Evolutionary conservation across 2,113 vertebrate genomes (phyloP).

Genomic region (Aix galericulata): DNA sequence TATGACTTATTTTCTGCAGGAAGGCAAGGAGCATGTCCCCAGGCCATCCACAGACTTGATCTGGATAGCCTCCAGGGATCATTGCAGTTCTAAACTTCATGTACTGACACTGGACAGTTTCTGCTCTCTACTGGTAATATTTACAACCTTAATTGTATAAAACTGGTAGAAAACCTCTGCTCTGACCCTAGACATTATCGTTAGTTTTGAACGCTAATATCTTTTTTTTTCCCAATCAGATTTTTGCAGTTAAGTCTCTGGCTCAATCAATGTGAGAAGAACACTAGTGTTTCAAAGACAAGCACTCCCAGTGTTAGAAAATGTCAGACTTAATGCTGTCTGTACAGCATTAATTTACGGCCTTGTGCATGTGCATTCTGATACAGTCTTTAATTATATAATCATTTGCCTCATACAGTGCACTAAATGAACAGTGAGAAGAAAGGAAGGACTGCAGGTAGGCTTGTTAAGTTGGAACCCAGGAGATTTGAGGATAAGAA

Average conservation of each 20-base stretch:
- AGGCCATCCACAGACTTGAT: neutral
- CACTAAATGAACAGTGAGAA: constrained; percentile 17
- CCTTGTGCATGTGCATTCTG: constrained; percentile 9
- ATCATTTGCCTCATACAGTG: constrained; percentile 29
- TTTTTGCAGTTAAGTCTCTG: neutral
- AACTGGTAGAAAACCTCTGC: neutral
- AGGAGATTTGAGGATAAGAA: constrained; percentile 7
- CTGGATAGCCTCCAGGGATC: neutral
- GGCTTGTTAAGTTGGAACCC: constrained; percentile 3
- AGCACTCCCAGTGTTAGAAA: neutral
- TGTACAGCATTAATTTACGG: neutral
- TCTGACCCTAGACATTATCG: neutral
- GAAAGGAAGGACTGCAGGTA: constrained; percentile 16
- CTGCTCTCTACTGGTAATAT: neutral
- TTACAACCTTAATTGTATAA: neutral
- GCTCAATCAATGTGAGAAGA: neutral
- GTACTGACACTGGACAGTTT: neutral
- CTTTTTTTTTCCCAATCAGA: neutral
- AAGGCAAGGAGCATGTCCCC: neutral
- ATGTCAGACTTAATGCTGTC: constrained; percentile 2
- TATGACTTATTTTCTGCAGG: neutral
- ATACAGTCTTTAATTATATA: constrained; percentile 34
- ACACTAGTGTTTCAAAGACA: neutral
- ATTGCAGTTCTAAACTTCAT: neutral
- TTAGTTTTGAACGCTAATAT: neutral